These are phyloP conservation scores for Dermolepida albohirtum DNA, from an alignment of 2,888 invertebrate species.

Conservation along the genomic window DNA sequence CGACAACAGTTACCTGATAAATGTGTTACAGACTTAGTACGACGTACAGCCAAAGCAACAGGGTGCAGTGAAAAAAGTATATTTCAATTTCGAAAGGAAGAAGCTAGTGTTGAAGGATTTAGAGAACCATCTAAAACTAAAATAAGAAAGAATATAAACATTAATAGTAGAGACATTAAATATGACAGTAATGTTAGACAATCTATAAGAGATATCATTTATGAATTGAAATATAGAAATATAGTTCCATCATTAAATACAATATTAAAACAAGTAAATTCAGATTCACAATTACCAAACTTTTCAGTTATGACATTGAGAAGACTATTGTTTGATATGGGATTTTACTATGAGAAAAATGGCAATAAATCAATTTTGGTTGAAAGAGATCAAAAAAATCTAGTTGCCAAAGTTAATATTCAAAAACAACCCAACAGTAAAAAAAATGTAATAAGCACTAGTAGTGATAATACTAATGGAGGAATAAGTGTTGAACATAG, in stretches of 20 bases:
- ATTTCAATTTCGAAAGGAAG: slow-evolving; percentile 63
- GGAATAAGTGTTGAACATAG: slow-evolving; percentile 7
- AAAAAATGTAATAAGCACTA: slow-evolving; percentile 30
- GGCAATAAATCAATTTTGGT: slow-evolving; percentile 61
- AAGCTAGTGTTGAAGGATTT: slow-evolving; percentile 61
- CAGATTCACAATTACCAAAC: slow-evolving; percentile 57
- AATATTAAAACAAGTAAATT: slow-evolving; percentile 60
- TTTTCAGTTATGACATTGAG: slow-evolving; percentile 63
- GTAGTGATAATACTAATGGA: slow-evolving; percentile 19
- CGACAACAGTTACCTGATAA: slow-evolving; percentile 58
- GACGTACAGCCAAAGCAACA: slow-evolving; percentile 62
- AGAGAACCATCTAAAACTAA: slow-evolving; percentile 62
- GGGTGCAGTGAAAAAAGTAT: slow-evolving; percentile 64
- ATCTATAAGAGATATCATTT: slow-evolving; percentile 60
- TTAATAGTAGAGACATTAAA: slow-evolving; percentile 62
- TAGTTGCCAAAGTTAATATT: slow-evolving; percentile 23
- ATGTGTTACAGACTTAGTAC: slow-evolving; percentile 61
- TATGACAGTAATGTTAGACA: slow-evolving; percentile 61
- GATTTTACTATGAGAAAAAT: slow-evolving; percentile 61
- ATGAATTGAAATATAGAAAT: slow-evolving; percentile 60
- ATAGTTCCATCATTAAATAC: slow-evolving; percentile 61
- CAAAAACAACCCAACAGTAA: slow-evolving; percentile 10
- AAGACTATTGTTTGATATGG: slow-evolving; percentile 63
- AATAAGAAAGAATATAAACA: slow-evolving; percentile 61
- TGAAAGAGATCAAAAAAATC: slow-evolving; percentile 52